Conservation (phyloP, 1,140 invertebrate species). For the Ceratina australensis region DNA sequence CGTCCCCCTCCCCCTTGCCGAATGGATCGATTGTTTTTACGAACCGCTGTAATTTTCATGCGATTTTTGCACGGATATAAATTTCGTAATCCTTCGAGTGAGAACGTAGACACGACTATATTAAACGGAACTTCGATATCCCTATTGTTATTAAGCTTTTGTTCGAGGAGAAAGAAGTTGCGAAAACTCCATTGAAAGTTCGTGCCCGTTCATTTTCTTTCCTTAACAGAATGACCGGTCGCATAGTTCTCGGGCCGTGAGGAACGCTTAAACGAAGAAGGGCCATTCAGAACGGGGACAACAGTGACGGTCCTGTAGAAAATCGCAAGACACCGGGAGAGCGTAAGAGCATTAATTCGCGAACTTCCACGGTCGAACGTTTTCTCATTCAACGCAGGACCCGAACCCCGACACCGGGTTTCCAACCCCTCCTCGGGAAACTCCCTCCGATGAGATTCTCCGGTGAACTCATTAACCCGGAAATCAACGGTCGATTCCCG, state of each 20-base stretch:
- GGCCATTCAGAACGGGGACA: neutral
- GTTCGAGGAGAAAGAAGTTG: no score
- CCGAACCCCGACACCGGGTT: neutral
- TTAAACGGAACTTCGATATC: no score
- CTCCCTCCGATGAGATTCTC: conserved; percentile 14
- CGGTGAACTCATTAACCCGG: conserved; percentile 49
- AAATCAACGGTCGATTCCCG: conserved; percentile 44
- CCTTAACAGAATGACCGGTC: neutral
- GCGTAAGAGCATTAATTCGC: conserved; percentile 45
- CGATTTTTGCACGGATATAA: neutral
- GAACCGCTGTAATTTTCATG: neutral
- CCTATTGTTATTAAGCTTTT: no score
- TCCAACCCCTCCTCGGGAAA: neutral
- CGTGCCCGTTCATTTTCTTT: neutral
- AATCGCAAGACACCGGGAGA: neutral
- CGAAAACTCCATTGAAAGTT: neutral
- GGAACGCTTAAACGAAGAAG: neutral
- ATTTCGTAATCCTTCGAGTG: no score
- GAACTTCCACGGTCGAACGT: conserved; percentile 27
- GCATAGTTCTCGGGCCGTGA: neutral
- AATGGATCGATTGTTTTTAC: neutral
- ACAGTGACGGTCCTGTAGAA: neutral
- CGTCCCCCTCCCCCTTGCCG: neutral
- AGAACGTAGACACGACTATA: no score
- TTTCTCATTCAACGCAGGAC: conserved; percentile 22